Evolutionary conservation across 1,140 invertebrate species (phyloP).

Genomic region (Drosophila triauraria): DNA sequence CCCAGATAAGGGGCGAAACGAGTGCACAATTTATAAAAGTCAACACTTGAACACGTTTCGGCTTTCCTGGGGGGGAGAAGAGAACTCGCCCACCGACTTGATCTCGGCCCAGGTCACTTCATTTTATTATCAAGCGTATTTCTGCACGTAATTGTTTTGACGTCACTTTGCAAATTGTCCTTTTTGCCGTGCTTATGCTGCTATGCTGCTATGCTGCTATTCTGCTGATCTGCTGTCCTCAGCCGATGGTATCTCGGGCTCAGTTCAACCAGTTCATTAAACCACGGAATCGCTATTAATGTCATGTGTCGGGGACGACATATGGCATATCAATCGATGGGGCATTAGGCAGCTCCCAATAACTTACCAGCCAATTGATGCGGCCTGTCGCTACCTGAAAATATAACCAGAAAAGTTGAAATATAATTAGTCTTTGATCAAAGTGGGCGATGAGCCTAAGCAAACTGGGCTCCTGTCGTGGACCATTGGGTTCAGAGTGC

Average conservation of each 20-base stretch:
- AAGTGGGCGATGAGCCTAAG: not conserved
- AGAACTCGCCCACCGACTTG: not conserved
- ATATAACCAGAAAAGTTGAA: slow-evolving; percentile 17
- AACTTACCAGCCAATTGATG: slow-evolving; percentile 23
- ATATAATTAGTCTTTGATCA: slow-evolving; percentile 8
- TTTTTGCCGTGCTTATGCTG: slow-evolving; percentile 32
- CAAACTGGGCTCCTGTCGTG: not conserved
- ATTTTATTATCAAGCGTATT: slow-evolving; percentile 82
- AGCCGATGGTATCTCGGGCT: slow-evolving; percentile 28
- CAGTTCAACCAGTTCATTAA: slow-evolving; percentile 64
- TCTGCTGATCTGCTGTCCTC: slow-evolving; percentile 6
- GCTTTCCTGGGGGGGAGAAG: slow-evolving; percentile 50
- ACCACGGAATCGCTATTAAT: slow-evolving; percentile 65
- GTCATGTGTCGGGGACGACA: slow-evolving; percentile 32
- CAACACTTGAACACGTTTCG: slow-evolving; percentile 79
- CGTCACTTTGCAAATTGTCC: slow-evolving; percentile 79
- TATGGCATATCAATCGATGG: slow-evolving; percentile 50
- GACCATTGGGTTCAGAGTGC: slow-evolving; percentile 2
- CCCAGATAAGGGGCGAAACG: slow-evolving; percentile 43
- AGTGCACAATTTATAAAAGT: slow-evolving; percentile 82
- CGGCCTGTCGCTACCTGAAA: slow-evolving; percentile 19
- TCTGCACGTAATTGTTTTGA: slow-evolving; percentile 82
- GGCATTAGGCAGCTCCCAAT: slow-evolving; percentile 3
- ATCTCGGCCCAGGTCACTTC: slow-evolving; percentile 51
- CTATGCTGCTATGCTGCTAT: not conserved